A percentile compares a stretch with the other conserved stretches of the same genome.
phyloP scores from a whole-genome alignment of 2,888 invertebrate genomes.

The Tachina grossa region DNA sequence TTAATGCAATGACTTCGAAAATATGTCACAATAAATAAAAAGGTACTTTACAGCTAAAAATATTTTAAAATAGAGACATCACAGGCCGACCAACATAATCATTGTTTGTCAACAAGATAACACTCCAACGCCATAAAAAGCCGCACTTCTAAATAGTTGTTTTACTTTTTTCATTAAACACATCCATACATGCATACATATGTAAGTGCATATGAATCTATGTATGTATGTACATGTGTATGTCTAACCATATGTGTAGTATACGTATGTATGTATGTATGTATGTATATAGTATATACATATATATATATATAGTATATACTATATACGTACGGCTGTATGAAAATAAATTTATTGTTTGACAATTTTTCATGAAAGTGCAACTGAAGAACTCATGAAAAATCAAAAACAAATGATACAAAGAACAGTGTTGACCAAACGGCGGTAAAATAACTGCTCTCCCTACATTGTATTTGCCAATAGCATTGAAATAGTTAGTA shows the following conservation, averaged over 20 bases:
- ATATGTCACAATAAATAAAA: neutral
- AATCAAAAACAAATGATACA: conserved; percentile 62
- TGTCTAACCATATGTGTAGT: too few relatives aligned
- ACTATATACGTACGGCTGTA: neutral
- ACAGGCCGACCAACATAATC: neutral
- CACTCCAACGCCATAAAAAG: neutral
- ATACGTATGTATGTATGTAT: too few relatives aligned
- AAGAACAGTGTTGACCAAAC: conserved; percentile 68
- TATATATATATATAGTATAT: neutral
- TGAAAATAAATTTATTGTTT: conserved; percentile 30
- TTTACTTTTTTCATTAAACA: neutral
- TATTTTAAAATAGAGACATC: conserved; percentile 43
- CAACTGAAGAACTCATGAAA: conserved; percentile 61
- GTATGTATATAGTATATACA: neutral
- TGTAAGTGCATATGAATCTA: neutral
- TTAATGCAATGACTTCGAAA: too few relatives aligned
- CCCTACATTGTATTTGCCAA: conserved; percentile 21
- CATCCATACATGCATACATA: neutral
- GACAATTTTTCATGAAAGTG: conserved; percentile 62
- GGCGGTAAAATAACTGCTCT: conserved; percentile 69
- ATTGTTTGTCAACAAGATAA: conserved; percentile 37
- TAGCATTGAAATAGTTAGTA: conserved; percentile 2
- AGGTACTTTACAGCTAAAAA: conserved; percentile 22
- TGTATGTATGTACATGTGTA: neutral
- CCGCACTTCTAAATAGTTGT: conserved; percentile 12